phyloP scores from a whole-genome alignment of 2,797 vertebrate species.

The Crypturellus tataupa region DNA sequence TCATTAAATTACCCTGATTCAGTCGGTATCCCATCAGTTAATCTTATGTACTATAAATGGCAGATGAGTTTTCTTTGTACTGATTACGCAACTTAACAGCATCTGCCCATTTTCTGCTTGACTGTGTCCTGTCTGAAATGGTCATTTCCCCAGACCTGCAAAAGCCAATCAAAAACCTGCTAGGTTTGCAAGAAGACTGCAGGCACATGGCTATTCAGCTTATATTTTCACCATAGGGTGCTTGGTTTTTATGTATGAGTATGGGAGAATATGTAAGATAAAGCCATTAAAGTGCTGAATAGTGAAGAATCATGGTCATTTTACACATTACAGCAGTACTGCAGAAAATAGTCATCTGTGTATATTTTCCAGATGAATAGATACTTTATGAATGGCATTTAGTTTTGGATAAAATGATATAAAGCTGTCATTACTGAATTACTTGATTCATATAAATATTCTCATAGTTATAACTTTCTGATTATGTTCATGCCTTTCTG shows the following conservation, averaged over 20 bases:
- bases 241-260: background rate
- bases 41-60: constrained; percentile 57
- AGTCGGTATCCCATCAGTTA: constrained; percentile 61
- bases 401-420: background rate
- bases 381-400: constrained; percentile 49
- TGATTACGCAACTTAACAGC: constrained; percentile 63
- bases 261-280: background rate
- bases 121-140: constrained; percentile 68
- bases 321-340: background rate
- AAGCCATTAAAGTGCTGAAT: constrained; percentile 22
- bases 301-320: background rate
- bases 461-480: background rate
- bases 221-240: constrained; percentile 8
- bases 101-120: constrained; percentile 78
- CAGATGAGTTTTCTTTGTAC: constrained; percentile 71
- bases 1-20: constrained; percentile 73
- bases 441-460: background rate
- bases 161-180: constrained; percentile 61
- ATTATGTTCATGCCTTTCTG: background rate
- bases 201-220: background rate
- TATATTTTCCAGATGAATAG: background rate
- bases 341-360: background rate
- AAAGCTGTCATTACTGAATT: background rate
- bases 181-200: constrained; percentile 1
- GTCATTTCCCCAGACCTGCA: constrained; percentile 69